These are phyloP conservation scores for Brachionus paranguensis DNA, from an alignment of 1,140 invertebrate species.

Conservation along the genomic window DNA sequence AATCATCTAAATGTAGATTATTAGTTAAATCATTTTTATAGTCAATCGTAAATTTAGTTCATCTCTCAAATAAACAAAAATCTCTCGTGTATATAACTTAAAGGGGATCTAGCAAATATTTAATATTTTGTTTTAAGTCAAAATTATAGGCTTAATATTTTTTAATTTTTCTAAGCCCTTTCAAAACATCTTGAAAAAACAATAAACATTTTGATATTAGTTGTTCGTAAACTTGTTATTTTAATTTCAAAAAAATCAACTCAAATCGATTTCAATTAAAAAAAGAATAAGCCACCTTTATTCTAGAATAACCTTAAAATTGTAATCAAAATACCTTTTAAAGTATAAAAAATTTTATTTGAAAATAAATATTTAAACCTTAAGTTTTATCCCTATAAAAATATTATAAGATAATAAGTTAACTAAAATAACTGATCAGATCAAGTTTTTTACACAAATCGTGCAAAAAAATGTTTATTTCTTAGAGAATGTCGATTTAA, in stretches of 20 bases:
- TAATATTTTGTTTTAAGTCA: background rate
- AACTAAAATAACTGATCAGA: too few relatives aligned
- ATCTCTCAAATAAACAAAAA: background rate
- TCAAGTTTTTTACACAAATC: too few relatives aligned
- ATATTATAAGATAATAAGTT: too few relatives aligned
- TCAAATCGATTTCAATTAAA: background rate
- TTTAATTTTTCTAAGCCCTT: background rate
- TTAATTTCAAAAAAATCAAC: background rate
- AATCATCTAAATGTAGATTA: background rate
- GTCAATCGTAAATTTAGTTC: background rate
- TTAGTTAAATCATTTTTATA: background rate
- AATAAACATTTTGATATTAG: too few relatives aligned
- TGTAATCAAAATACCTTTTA: background rate
- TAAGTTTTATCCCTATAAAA: background rate
- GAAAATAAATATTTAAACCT: background rate
- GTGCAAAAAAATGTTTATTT: too few relatives aligned
- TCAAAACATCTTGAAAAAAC: background rate
- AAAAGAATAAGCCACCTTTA: background rate
- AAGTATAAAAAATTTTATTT: background rate
- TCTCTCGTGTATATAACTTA: background rate
- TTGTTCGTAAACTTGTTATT: too few relatives aligned
- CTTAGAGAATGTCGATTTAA: too few relatives aligned
- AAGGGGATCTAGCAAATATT: background rate
- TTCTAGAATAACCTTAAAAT: background rate
- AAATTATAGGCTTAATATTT: background rate